A percentile compares a stretch with the other conserved stretches of the same genome.
Conservation (phyloP, 2,113 vertebrate species). For the Lepisosteus oculatus region DNA sequence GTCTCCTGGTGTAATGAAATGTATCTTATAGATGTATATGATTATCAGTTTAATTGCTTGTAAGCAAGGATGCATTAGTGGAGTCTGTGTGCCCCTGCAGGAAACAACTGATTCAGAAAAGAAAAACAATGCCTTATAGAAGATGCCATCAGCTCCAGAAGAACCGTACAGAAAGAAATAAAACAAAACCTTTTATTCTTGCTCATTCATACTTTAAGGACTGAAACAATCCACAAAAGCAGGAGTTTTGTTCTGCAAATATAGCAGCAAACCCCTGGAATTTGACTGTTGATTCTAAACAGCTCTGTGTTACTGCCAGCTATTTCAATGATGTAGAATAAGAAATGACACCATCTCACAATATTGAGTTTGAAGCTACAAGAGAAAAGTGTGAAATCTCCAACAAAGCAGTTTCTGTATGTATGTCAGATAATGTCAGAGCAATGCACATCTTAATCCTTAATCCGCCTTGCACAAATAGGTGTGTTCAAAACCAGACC, state of each 20-base stretch:
- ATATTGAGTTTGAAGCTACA: not conserved
- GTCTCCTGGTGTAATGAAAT: no score
- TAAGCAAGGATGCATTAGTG: no score
- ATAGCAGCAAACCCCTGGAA: not conserved
- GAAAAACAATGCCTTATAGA: no score
- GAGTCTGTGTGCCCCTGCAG: no score
- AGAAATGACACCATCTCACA: constrained; percentile 1
- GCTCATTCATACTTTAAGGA: not conserved
- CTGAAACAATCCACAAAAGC: not conserved
- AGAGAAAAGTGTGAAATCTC: constrained; percentile 34
- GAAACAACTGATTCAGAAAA: no score
- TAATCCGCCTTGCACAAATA: constrained; percentile 53
- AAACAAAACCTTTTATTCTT: no score
- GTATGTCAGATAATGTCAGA: constrained; percentile 59
- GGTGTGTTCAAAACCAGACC: constrained; percentile 37
- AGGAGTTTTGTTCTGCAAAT: not conserved
- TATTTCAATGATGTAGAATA: not conserved
- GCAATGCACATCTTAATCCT: constrained; percentile 57
- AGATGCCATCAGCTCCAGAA: no score
- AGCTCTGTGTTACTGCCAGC: not conserved
- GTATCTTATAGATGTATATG: no score
- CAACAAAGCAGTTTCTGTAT: constrained; percentile 57
- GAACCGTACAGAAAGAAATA: no score
- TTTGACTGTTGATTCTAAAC: not conserved
- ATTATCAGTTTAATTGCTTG: no score